Conservation (phyloP, 35 echinoderm and acorn worm species). For the Stichopus chloronotus region DNA sequence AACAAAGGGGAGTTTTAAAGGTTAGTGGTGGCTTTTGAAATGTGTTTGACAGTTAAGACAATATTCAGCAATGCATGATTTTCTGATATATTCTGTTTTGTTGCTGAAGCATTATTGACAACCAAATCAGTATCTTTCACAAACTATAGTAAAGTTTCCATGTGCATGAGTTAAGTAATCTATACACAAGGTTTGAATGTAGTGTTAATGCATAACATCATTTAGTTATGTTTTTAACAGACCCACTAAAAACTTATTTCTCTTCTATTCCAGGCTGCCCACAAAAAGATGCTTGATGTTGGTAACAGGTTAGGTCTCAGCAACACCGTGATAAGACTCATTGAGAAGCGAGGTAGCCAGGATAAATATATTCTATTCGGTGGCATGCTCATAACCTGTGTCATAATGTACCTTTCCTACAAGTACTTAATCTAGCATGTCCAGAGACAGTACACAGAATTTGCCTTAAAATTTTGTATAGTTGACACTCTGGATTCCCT, state of each 20-base stretch:
- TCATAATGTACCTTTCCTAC: slow-evolving; percentile 89
- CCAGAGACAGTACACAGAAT: background rate
- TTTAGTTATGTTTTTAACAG: no score
- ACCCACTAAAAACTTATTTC: background rate
- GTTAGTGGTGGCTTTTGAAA: slow-evolving; percentile 26
- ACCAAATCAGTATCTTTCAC: no score
- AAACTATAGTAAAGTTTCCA: no score
- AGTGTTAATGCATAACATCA: no score
- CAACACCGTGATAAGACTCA: slow-evolving; percentile 95
- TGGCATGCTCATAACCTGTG: slow-evolving; percentile 87
- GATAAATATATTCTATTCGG: slow-evolving; percentile 93
- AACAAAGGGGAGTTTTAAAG: slow-evolving; percentile 85
- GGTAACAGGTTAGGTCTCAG: slow-evolving; percentile 84
- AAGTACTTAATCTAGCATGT: slow-evolving; percentile 68
- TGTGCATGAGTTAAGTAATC: no score
- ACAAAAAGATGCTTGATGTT: slow-evolving; percentile 86
- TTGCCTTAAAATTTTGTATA: background rate
- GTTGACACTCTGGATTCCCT: background rate
- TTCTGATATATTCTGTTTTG: background rate
- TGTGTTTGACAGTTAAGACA: no score
- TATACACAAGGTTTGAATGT: no score
- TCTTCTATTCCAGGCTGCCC: slow-evolving; percentile 62
- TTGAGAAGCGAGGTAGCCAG: slow-evolving; percentile 87
- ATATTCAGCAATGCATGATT: background rate
- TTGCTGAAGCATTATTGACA: no score